Evolutionary conservation across 2,797 vertebrate genomes (phyloP).

Genomic region (Pseudochirops cupreus): DNA sequence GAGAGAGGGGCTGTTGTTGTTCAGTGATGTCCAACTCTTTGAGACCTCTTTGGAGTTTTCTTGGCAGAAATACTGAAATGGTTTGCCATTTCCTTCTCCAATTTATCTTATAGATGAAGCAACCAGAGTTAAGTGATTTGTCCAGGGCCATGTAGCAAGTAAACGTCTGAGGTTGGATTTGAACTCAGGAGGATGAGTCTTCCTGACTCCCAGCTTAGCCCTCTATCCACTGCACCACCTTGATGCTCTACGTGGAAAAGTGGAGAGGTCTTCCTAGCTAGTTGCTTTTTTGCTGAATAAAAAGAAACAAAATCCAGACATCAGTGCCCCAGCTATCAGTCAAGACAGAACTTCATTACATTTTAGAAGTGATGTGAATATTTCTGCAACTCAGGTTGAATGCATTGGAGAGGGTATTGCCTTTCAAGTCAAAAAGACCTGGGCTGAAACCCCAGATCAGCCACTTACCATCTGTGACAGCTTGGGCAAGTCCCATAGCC

Average conservation of each 20-base stretch:
- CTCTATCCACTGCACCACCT: neutral
- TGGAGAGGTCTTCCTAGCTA: constrained; percentile 3
- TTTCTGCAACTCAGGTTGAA: neutral
- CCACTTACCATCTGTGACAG: neutral
- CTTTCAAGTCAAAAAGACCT: neutral
- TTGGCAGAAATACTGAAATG: neutral
- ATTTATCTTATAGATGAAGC: neutral
- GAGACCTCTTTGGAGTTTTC: neutral
- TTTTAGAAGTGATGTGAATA: neutral
- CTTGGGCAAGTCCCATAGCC: neutral
- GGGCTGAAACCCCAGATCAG: neutral
- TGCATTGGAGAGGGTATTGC: neutral
- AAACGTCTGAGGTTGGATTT: neutral
- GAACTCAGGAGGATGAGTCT: neutral
- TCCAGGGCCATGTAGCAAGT: neutral
- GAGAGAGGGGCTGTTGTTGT: neutral
- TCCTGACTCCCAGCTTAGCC: neutral
- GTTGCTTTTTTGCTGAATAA: neutral
- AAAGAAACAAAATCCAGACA: neutral
- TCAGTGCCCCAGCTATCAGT: neutral
- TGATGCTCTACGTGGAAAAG: neutral
- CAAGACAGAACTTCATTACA: neutral
- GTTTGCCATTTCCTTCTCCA: neutral
- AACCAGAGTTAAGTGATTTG: neutral
- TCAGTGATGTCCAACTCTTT: neutral